Evolutionary conservation across 2,888 invertebrate genomes (phyloP).

Genomic region (Himalopsyche japonica): DNA sequence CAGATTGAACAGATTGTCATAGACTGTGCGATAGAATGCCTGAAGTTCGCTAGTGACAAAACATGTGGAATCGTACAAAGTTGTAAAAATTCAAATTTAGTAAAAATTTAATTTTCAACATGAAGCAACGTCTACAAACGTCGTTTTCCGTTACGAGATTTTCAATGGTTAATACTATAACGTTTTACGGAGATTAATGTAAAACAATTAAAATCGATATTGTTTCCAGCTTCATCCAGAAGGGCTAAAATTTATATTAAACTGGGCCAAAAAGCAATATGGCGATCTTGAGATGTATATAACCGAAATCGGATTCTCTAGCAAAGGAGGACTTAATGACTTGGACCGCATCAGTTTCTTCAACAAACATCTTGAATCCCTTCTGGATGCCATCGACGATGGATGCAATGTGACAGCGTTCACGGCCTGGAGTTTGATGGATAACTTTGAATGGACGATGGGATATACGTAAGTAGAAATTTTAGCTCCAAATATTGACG

Average conservation of each 20-base stretch:
- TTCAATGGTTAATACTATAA: no score
- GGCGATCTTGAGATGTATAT: slow-evolving; percentile 61
- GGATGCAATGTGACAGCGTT: slow-evolving; percentile 67
- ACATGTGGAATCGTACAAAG: no score
- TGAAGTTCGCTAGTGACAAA: no score
- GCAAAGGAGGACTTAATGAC: slow-evolving; percentile 53
- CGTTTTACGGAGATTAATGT: no score
- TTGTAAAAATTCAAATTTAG: no score
- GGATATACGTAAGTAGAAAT: slow-evolving; percentile 64
- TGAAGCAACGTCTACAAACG: no score
- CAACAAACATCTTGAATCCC: slow-evolving; percentile 53
- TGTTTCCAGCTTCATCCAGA: slow-evolving; percentile 64
- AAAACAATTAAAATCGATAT: no score
- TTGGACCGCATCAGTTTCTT: slow-evolving; percentile 58
- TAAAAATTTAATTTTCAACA: no score
- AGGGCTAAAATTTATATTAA: slow-evolving; percentile 66
- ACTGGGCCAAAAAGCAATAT: slow-evolving; percentile 65
- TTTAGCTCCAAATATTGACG: neutral
- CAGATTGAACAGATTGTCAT: no score
- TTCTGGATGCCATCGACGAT: slow-evolving; percentile 58
- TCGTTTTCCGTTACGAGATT: no score
- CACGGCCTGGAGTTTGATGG: slow-evolving; percentile 77
- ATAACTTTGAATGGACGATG: slow-evolving; percentile 79
- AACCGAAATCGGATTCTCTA: slow-evolving; percentile 67
- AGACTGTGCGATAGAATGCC: no score